These are phyloP conservation scores for Drosophila meridiana DNA, from an alignment of 2,888 invertebrate species.

Conservation along the genomic window DNA sequence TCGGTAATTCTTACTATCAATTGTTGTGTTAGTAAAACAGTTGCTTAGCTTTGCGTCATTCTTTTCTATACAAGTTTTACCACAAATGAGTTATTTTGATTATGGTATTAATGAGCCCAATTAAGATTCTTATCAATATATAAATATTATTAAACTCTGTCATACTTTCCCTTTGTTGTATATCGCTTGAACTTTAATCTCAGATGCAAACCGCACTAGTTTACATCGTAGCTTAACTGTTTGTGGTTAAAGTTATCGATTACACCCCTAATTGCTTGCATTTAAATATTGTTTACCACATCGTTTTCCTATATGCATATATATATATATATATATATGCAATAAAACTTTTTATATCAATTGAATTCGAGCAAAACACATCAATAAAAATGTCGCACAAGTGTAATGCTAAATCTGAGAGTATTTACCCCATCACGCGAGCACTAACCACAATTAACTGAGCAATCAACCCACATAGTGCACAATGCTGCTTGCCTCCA, in stretches of 20 bases:
- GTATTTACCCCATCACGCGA: constrained; percentile 6
- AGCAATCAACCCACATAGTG: constrained; percentile 52
- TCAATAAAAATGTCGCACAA: constrained; percentile 61
- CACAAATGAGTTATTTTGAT: too few species aligned
- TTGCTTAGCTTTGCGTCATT: not conserved
- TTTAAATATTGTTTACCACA: not conserved
- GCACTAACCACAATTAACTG: constrained; percentile 51
- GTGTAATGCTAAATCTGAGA: constrained; percentile 23
- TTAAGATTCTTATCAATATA: not conserved
- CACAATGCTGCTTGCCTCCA: constrained; percentile 2
- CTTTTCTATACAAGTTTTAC: not conserved
- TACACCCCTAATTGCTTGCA: not conserved
- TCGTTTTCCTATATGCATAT: not conserved
- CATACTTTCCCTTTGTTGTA: not conserved
- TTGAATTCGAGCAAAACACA: constrained; percentile 6
- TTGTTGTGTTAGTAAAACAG: not conserved
- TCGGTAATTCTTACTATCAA: not conserved
- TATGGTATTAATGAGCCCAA: too few species aligned
- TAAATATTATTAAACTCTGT: not conserved
- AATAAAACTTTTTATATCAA: not conserved
- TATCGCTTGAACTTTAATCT: not conserved
- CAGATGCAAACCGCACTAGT: not conserved
- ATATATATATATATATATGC: too few species aligned
- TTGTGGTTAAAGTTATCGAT: not conserved
- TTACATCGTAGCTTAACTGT: not conserved